A percentile compares a stretch with the other conserved stretches of the same genome.
These are phyloP conservation scores for Erebia epiphron DNA, from an alignment of 2,888 invertebrate genomes.

Conservation along the genomic window DNA sequence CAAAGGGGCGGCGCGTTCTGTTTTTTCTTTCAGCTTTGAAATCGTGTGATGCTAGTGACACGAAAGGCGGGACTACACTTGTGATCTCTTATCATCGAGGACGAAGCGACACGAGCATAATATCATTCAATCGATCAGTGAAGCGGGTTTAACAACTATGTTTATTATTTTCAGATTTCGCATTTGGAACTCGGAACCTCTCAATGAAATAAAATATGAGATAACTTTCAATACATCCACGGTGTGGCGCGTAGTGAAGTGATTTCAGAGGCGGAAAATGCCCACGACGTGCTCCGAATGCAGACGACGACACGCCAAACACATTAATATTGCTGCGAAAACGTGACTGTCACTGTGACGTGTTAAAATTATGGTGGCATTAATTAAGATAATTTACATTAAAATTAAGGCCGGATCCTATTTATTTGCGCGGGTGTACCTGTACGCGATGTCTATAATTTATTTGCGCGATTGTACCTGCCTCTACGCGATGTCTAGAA, in stretches of 20 bases:
- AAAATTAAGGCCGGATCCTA: neutral
- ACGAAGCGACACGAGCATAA: too few relatives aligned
- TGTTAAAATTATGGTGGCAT: neutral
- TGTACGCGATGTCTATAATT: neutral
- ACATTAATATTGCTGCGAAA: constrained; percentile 71
- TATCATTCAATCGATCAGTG: too few relatives aligned
- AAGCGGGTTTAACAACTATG: constrained; percentile 42
- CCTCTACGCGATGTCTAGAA: too few relatives aligned
- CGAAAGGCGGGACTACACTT: too few relatives aligned
- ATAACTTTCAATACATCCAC: constrained; percentile 65
- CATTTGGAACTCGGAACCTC: neutral
- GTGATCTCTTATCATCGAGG: too few relatives aligned
- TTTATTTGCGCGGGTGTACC: neutral
- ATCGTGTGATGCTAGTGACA: too few relatives aligned
- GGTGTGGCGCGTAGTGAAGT: constrained; percentile 71
- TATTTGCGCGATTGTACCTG: neutral
- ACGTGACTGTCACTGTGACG: constrained; percentile 17
- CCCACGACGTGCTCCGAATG: constrained; percentile 71
- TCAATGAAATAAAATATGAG: constrained; percentile 68
- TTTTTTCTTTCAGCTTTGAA: too few relatives aligned
- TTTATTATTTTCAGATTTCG: constrained; percentile 45
- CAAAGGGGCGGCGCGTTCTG: too few relatives aligned
- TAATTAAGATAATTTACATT: constrained; percentile 3
- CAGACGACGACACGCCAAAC: constrained; percentile 61
- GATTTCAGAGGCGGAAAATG: constrained; percentile 74